Evolutionary conservation across 2,113 vertebrate species (phyloP).

Genomic region (Phalacrocorax carbo): DNA sequence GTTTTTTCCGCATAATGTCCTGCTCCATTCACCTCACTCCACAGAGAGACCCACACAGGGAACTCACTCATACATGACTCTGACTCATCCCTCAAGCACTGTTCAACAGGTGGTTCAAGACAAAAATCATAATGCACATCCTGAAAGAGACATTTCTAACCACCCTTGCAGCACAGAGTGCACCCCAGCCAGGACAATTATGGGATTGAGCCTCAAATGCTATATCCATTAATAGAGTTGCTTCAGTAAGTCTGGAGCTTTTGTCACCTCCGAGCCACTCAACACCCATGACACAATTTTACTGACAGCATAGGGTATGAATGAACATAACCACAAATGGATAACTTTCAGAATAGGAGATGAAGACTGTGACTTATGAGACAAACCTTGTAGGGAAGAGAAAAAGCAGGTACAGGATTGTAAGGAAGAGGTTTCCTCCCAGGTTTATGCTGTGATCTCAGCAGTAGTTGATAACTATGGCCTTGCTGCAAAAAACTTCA

Average conservation of each 20-base stretch:
- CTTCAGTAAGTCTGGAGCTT: background rate
- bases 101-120: background rate
- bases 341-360: background rate
- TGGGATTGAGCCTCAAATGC: background rate
- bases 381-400: background rate
- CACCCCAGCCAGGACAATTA: background rate
- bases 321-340: background rate
- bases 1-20: background rate
- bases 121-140: background rate
- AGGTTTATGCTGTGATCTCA: background rate
- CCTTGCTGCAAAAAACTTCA: background rate
- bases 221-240: background rate
- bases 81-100: background rate
- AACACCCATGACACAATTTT: fast-evolving
- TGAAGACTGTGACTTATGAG: background rate
- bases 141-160: background rate
- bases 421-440: background rate
- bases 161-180: background rate
- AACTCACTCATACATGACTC: background rate
- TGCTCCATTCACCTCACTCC: background rate
- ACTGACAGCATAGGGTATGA: background rate
- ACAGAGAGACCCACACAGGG: background rate
- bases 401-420: background rate
- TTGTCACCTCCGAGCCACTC: background rate
- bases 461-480: background rate